Percentiles rank a stretch among this genome's conserved stretches.
These are phyloP conservation scores for Caenorhabditis macrosperma DNA, from an alignment of 2,888 invertebrate genomes.

Conservation along the genomic window DNA sequence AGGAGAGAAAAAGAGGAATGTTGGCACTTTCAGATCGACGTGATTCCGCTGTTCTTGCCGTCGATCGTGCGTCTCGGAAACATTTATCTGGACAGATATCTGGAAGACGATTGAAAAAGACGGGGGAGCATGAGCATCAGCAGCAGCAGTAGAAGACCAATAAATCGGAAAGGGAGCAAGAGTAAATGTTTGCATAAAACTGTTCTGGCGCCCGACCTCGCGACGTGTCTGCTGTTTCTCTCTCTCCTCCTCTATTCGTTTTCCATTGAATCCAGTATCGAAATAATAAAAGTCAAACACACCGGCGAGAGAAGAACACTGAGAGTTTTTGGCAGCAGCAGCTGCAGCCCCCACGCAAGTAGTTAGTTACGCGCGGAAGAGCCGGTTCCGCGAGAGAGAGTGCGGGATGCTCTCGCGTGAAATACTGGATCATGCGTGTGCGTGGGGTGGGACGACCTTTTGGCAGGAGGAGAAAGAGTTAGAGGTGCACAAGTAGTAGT, in stretches of 20 bases:
- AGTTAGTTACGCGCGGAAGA: slow-evolving; percentile 3
- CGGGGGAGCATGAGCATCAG: too few species aligned
- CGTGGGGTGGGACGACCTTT: slow-evolving; percentile 31
- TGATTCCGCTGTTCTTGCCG: slow-evolving; percentile 66
- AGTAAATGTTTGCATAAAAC: slow-evolving; percentile 47
- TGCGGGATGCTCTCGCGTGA: slow-evolving; percentile 25
- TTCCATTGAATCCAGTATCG: slow-evolving; percentile 12
- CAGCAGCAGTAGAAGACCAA: too few species aligned
- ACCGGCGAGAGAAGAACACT: background rate
- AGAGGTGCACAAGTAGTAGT: slow-evolving; percentile 5
- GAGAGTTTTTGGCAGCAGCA: slow-evolving; percentile 31
- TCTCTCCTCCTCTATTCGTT: background rate
- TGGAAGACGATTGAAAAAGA: slow-evolving; percentile 54
- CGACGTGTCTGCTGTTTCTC: slow-evolving; percentile 9
- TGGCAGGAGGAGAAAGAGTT: slow-evolving; percentile 17
- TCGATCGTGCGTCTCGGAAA: slow-evolving; percentile 62
- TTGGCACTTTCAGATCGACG: slow-evolving; percentile 55
- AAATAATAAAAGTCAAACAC: slow-evolving; percentile 50
- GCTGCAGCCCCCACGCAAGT: background rate
- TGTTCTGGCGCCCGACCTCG: slow-evolving; percentile 15
- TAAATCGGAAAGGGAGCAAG: background rate
- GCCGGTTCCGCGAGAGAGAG: background rate
- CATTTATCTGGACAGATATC: slow-evolving; percentile 66
- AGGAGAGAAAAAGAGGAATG: background rate
- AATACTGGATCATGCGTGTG: slow-evolving; percentile 23